These are phyloP conservation scores for Psammodynastes pulverulentus DNA, from an alignment of 2,113 vertebrate genomes.

Conservation along the genomic window DNA sequence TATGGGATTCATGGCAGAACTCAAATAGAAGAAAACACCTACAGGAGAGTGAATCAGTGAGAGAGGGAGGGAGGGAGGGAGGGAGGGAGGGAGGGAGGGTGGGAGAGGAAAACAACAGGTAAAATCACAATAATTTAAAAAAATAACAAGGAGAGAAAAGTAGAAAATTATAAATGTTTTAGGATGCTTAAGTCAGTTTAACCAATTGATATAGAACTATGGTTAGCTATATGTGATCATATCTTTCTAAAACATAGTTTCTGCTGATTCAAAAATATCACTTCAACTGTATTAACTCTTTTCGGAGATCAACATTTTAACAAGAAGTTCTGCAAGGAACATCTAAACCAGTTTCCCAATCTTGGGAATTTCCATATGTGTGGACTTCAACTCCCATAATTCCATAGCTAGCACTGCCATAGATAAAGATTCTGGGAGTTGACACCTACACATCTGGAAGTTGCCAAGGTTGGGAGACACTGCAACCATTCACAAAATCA, in stretches of 20 bases:
- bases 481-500: background rate
- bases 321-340: background rate
- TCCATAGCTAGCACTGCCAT: background rate
- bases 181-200: background rate
- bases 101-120: background rate
- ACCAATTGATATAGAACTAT: background rate
- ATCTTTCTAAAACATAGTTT: background rate
- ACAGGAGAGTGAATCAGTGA: background rate
- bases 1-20: constrained; percentile 76
- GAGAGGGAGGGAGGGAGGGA: background rate
- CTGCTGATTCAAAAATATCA: background rate
- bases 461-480: background rate
- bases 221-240: background rate
- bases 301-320: background rate
- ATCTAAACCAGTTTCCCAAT: background rate
- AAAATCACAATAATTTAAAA: background rate
- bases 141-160: background rate
- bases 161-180: fast-evolving
- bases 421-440: background rate
- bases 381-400: background rate
- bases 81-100: background rate
- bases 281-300: background rate
- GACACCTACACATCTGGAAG: background rate
- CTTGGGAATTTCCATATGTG: background rate
- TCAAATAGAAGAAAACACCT: constrained; percentile 80